phyloP scores from a whole-genome alignment of 2,113 vertebrate genomes.

The Mus pahari region DNA sequence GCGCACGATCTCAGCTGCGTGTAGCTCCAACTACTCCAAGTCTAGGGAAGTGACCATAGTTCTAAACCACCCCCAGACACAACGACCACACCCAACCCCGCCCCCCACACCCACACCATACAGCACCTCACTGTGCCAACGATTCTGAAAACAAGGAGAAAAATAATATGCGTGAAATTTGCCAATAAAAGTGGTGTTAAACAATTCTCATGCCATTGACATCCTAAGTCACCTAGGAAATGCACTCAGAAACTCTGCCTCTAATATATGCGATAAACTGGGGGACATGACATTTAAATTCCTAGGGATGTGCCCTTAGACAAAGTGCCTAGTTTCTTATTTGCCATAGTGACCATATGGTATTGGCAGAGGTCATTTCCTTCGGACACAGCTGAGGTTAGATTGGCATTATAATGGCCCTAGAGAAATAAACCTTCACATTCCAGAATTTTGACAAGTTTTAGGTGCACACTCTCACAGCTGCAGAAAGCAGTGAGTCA shows the following conservation, averaged over 20 bases:
- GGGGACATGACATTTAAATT: slow-evolving; percentile 57
- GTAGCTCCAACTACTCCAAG: not conserved
- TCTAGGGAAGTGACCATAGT: not conserved
- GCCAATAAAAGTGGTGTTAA: not conserved
- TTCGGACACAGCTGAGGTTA: slow-evolving; percentile 42
- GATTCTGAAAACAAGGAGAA: not conserved
- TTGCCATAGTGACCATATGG: not conserved
- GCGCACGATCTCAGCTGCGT: not conserved
- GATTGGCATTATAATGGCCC: slow-evolving; percentile 47
- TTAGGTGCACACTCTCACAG: slow-evolving; percentile 69
- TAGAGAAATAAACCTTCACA: slow-evolving; percentile 68
- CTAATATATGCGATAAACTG: slow-evolving; percentile 42
- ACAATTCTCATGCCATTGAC: not conserved
- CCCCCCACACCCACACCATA: not conserved
- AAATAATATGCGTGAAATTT: not conserved
- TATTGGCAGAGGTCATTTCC: slow-evolving; percentile 59
- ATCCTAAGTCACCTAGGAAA: slow-evolving; percentile 41
- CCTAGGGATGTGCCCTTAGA: slow-evolving; percentile 66
- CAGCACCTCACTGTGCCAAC: not conserved
- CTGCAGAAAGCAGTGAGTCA: slow-evolving; percentile 64
- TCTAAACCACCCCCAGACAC: not conserved
- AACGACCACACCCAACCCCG: no score
- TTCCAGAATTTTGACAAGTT: slow-evolving; percentile 69
- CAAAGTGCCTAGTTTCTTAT: slow-evolving; percentile 36
- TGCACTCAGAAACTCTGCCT: slow-evolving; percentile 7